Base-by-base conservation (phyloP, 1,140 invertebrate species). In the Drosophila mojavensis region DNA sequence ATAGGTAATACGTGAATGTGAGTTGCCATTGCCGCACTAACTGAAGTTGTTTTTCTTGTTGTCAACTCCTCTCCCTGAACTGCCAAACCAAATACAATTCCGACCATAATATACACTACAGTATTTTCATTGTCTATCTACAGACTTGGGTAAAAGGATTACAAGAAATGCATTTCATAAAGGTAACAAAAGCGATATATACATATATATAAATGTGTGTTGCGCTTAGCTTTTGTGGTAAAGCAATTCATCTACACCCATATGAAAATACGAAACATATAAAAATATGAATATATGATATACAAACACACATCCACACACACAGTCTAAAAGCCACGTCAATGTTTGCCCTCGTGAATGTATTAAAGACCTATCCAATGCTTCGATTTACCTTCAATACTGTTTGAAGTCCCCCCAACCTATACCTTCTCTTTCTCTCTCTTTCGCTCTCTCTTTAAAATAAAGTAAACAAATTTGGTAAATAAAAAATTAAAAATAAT, bases 1-100 rank as follows among this genome's bases (percentile, higher is more conserved):
- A 85, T 91, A 91, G 89, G 89, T 91, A 91, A 91, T 75, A 67
- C 80, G 41, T 89, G 70, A 89, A 84, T 84, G 84, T 89, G 77
- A 89, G 84, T 88, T 86, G 83, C 83, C 72, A 86, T 77, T 76
- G 79, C 69, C 54, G 83, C 79, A 79, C 77, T 88, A 82, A 79
- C 72, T 80, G 67, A 89, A 89, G 64, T 83, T 82, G 45, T 80
- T 78, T 43, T 47, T 53, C 36, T 60, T 88, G 83, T 86, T 88
- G 48, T 15, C 43, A 47, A 47, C 43, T 47, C 43, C 43, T 20
- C 17, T 28, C 48, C 59, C 67, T 15, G 33, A 72, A 58, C 56
- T 20, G 43, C 28, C 45, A 60, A 41, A 30, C 33, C 30, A 24
- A 56, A 43, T 5, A 6, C 7, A 54, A 15, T 9, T 33, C 33